These are phyloP conservation scores for Crypturellus tataupa DNA, from an alignment of 2,797 vertebrate species.

Conservation along the genomic window DNA sequence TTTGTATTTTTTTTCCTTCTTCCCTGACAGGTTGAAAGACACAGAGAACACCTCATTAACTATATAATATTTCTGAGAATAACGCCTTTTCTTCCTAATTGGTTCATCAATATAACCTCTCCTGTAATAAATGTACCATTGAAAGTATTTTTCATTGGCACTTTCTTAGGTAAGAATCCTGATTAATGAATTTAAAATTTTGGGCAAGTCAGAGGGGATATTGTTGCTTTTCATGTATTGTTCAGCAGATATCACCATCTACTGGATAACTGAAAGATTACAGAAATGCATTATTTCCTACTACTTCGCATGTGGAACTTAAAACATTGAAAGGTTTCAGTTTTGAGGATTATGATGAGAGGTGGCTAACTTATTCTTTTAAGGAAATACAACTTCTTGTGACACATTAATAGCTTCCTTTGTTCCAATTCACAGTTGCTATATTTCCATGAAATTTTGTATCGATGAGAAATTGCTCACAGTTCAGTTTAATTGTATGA, in stretches of 20 bases:
- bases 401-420: not conserved
- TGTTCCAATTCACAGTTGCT: not conserved
- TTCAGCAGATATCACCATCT: conserved; percentile 14
- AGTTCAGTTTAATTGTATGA: not conserved
- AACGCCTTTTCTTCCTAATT: conserved; percentile 98
- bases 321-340: not conserved
- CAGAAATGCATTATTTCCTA: not conserved
- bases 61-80: conserved; percentile 99
- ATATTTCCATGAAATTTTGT: not conserved
- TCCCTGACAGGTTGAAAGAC: conserved; percentile 92
- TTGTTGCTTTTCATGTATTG: rapidly evolving
- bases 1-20: conserved; percentile 42
- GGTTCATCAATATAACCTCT: conserved; percentile 99
- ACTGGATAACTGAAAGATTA: not conserved
- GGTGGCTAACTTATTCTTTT: not conserved
- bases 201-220: not conserved
- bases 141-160: conserved; percentile 97
- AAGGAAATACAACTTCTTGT: not conserved
- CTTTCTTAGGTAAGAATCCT: conserved; percentile 92
- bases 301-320: not conserved
- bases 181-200: not conserved
- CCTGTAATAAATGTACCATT: conserved; percentile 98
- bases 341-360: not conserved
- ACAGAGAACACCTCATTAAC: conserved; percentile 97
- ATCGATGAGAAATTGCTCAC: not conserved